phyloP scores from a whole-genome alignment of 2,888 invertebrate species.

The Machimus rusticus region DNA sequence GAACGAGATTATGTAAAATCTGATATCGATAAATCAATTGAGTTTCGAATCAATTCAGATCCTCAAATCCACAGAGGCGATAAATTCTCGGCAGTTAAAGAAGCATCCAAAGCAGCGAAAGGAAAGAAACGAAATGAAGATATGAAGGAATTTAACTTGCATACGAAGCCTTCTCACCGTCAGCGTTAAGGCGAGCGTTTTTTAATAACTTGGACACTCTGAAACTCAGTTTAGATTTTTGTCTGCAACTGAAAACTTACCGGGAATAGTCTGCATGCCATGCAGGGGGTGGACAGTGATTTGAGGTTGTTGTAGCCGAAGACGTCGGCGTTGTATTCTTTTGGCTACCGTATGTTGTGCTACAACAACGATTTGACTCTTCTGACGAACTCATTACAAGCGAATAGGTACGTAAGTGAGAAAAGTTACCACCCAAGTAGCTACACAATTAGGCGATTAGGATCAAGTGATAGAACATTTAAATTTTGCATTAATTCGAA shows the following conservation, averaged over 20 bases:
- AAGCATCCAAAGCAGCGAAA: conserved; percentile 36
- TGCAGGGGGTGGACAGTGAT: conserved; percentile 62
- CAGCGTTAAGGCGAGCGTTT: conserved; percentile 21
- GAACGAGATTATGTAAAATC: background rate
- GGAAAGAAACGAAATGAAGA: conserved; percentile 33
- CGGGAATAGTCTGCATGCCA: conserved; percentile 72
- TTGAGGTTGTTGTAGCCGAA: conserved; percentile 59
- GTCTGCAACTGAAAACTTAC: conserved; percentile 64
- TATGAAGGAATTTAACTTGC: conserved; percentile 28
- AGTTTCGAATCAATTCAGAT: background rate
- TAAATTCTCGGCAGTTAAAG: background rate
- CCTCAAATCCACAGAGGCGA: background rate
- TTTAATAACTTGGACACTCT: background rate
- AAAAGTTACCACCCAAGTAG: conserved; percentile 62
- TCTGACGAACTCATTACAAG: conserved; percentile 64
- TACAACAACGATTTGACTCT: conserved; percentile 60
- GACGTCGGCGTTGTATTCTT: conserved; percentile 52
- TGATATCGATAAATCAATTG: background rate
- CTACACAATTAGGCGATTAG: conserved; percentile 50
- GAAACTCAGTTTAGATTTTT: background rate
- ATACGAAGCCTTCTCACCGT: conserved; percentile 20
- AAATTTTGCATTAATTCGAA: conserved; percentile 34
- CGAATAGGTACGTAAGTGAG: conserved; percentile 63
- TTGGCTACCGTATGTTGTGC: conserved; percentile 49
- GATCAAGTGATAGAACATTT: conserved; percentile 44